Evolutionary conservation across 2,113 vertebrate species (phyloP), one percentile per base, ranked within the genome.

Genomic region (Brachyhypopomus gauderio): DNA sequence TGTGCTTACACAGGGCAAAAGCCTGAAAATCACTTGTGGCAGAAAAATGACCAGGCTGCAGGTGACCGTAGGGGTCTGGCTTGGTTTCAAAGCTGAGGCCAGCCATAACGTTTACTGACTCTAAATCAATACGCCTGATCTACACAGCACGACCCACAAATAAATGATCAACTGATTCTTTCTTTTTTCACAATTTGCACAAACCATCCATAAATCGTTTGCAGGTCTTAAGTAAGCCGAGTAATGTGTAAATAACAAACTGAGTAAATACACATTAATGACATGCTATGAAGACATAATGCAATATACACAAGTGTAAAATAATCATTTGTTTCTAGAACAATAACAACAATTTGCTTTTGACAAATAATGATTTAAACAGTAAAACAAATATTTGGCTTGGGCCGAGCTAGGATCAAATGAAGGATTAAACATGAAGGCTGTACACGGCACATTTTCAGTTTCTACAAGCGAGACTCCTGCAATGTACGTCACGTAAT

Each of bases 101-200:
- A 38, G 48, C 63, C 69, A 75, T 9, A 0, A 20, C 81, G 84
- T 89, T 89, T 87, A 77, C 85, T 62, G 67, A 77, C 67, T 64
- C 82, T 78, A 84, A 89, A 83, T 86, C 77, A 81, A 88, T 90
- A 89, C 85, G 84, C 75, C 82, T 64, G 3, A 55, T 84, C 83
- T 89, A 76, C 66, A 83, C 81, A 75, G 58, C 85, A 82, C 71
- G 72, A 70, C 38, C 27, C 77, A n/a, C 36, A 22, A 14, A 76
- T 34, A 70, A 36, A 41, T 22, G 20, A 41, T 69, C 64, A 20
- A 20, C 17, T 11, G 41, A 45, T 45, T 45, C 64, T 41, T 41
- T 70, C 19, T n/a, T 70, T 41, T 19, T 36, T 69, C 36, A 70
- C 34, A 41, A 41, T 41, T 70, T 41, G 36, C 38, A n/a, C 34